These are phyloP conservation scores for Streblospio benedicti DNA, from an alignment of 1,140 invertebrate genomes.

Conservation along the genomic window DNA sequence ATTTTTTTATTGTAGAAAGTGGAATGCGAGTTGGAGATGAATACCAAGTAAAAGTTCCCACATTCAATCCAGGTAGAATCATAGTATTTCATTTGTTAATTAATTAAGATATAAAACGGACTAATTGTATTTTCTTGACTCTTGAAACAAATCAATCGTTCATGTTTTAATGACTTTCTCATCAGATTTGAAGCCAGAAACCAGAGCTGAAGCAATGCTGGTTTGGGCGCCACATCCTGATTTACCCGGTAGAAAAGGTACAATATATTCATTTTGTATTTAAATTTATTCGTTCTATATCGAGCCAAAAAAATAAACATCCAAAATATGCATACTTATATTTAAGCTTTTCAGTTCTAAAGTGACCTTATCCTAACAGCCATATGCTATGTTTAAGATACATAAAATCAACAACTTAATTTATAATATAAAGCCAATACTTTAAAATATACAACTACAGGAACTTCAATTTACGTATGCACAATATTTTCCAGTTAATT, in stretches of 20 bases:
- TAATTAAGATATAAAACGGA: not conserved
- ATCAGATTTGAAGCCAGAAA: constrained; percentile 57
- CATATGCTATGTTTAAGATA: too few relatives aligned
- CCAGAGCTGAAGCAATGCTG: constrained; percentile 63
- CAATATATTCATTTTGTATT: too few relatives aligned
- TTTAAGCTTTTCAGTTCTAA: too few relatives aligned
- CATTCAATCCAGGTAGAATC: constrained; percentile 55
- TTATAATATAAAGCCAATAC: too few relatives aligned
- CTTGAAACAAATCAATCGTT: not conserved
- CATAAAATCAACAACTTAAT: too few relatives aligned
- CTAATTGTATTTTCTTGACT: constrained; percentile 3
- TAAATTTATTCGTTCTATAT: too few relatives aligned
- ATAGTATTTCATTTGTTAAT: constrained; percentile 1
- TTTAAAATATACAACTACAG: too few relatives aligned
- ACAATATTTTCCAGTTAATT: too few relatives aligned
- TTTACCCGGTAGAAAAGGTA: constrained; percentile 77
- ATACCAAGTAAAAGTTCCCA: constrained; percentile 83
- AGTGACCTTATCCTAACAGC: too few relatives aligned
- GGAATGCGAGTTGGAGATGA: constrained; percentile 89
- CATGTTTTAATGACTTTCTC: constrained; percentile 14
- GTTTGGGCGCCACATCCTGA: constrained; percentile 89
- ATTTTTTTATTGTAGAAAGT: constrained; percentile 54
- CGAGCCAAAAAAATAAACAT: too few relatives aligned
- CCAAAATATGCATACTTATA: too few relatives aligned
- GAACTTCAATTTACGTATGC: too few relatives aligned